Base-by-base conservation (phyloP, 2,888 invertebrate species). In the Sicus ferrugineus region DNA sequence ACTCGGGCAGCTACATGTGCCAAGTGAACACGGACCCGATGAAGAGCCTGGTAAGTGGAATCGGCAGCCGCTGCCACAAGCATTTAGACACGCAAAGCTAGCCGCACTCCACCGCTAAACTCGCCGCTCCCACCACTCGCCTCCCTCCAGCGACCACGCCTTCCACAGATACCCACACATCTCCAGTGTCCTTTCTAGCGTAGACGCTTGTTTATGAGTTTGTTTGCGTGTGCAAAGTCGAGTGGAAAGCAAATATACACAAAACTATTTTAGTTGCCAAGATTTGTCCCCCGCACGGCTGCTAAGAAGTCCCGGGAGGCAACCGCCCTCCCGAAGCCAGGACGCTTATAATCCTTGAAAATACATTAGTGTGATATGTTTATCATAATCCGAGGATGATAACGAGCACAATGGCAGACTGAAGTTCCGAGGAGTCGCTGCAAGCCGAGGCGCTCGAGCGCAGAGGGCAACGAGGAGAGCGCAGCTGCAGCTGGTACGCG, bases 1-100 rank as follows among this genome's bases (percentile, higher is more conserved):
- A 96, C 87, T 93, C 93, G 34, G 96, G 96, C 78, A 93, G 93
- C 65, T 96, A 96, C 87, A 96, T 96, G 95, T 96, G 95, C 86
- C 96, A 96, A 87, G 92, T 95, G 80, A 95, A 95, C 86, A 95
- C 95, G 70, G 93, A 94, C 83, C 95, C 95, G 70, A 94, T 95
- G 94, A 90, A 91, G 79, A 93, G 92, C 85, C 93, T 93, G 91
- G 94, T 94, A 86, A 87, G 88, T 83, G 71, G 59, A 75, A 71
- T 61, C 70, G 61, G 71, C 70, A 71, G 67, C 67, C 23, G 28
- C 48, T 66, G 21, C 7, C 4, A 11, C n/a, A n/a, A n/a, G n/a
- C n/a, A n/a, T n/a, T n/a, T n/a, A n/a, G 23, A 30, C 42, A 66
- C 38, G 63, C 63, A 71, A 62, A 73, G n/a, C 58, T 59, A 31